Base-by-base conservation (phyloP, 2,797 vertebrate genomes). In the Pangasius larnaudii region DNA sequence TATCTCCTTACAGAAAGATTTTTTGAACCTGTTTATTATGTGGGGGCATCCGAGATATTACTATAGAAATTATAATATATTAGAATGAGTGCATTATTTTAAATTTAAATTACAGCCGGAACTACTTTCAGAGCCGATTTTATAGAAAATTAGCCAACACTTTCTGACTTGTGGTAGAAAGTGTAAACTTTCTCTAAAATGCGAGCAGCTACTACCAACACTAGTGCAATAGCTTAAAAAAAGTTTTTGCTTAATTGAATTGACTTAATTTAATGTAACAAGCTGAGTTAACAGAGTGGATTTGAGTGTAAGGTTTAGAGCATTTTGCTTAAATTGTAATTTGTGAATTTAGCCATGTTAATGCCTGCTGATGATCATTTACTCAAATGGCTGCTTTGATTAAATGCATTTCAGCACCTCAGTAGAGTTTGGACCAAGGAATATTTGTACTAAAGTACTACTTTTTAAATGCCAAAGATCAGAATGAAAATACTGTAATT, bases 341-440 rank as follows among this genome's bases (percentile, higher is more conserved):
- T 84, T 53, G 58, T 30, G 59, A 67, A 49, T 61, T 83, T 82
- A 61, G 79, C 67, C 51, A 61, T 59, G 58, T 46, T 65, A 65
- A 46, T 82, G 78, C 24, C 22, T 9, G 39, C 58, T 63, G 39
- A 46, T 27, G 79, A 87, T 87, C 51, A 13, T 87, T 81, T 82
- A 11, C 33, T 81, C 49, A 30, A 72, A 81, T 81, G 27, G 24
- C 58, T 80, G 61, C 46, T 71, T 53, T 14, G 69, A 30, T 30
- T n/a, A 10, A n/a, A 10, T 63, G 56, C 2, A 0, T 63, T 14
- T 24, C 27, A 30, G 30, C 36, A 1, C 79, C 56, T 81, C 36
- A n/a, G 13, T 16, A 81, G 58, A 63, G 56, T n/a, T 61, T 61
- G 2, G 30, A 33, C 30, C 10, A 80, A 59, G 14, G 56, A 83